Evolutionary conservation across 2,888 invertebrate genomes (phyloP), one percentile per base, ranked within the genome.

Genomic region (Schizaphis graminum): DNA sequence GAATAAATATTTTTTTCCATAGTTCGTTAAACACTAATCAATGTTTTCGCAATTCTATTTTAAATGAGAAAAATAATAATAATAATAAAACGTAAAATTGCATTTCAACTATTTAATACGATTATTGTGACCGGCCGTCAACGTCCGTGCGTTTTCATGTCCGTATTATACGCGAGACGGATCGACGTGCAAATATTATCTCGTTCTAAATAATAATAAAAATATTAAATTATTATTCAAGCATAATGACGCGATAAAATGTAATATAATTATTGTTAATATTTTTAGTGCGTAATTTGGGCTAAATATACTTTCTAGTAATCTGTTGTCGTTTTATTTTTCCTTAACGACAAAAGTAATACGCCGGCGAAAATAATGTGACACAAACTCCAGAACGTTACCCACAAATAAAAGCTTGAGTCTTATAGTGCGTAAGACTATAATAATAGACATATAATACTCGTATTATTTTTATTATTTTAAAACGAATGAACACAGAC

Each of bases 11-110:
- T 49, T 28, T 28, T 87, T 49, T 41, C 11, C 35, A 56, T 35
- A 88, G 53, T 88, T 88, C 88, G 88, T 56, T 88, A 88, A 53
- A 41, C 53, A 35, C 26, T 56, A 88, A 35, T 88, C 56, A 88
- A 88, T 10, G 53, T 24, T 1, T 26, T n/a, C 53, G 35, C 24
- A 53, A 88, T 35, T 35, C 53, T 35, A 56, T 88, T 24, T 88
- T 11, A 53, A 53, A 53, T 53, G 8, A 3, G 21, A 28, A 47
- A 86, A 67, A 77, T 35, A 67, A 47, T 44, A 47, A 47, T 47
- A 47, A 47, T 47, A 47, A 47, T 7, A 47, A 67, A 67, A 67
- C 21, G 53, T 21, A n/a, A n/a, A n/a, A 16, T 21, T 21, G 21
- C n/a, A 47, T 49, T 49, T 7, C 49, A 88, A 89, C 28, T 61